These are phyloP conservation scores for Muschampia plurimacula DNA, from an alignment of 2,888 invertebrate genomes.

Conservation along the genomic window DNA sequence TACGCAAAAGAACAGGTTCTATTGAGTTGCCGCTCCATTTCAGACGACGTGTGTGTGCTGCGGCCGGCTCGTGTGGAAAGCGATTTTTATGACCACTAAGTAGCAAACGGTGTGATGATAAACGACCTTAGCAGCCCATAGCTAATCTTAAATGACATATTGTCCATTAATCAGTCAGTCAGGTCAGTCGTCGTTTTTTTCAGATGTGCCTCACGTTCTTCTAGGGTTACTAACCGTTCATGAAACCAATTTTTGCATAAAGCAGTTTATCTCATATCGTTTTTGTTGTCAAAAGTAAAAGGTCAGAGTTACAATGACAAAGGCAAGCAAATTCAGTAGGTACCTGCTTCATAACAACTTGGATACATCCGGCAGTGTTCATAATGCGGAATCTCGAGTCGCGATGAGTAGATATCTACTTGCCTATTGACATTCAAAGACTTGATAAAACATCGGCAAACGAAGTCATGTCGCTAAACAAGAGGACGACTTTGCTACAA, in stretches of 20 bases:
- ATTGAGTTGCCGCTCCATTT: constrained; percentile 74
- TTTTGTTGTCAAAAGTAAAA: background rate
- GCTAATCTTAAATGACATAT: constrained; percentile 10
- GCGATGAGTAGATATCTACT: background rate
- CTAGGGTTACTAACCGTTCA: background rate
- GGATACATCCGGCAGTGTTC: constrained; percentile 45
- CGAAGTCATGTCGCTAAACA: constrained; percentile 50
- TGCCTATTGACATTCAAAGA: constrained; percentile 54
- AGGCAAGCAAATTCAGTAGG: too few species aligned
- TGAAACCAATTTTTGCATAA: background rate
- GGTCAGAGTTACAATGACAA: background rate
- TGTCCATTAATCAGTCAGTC: background rate
- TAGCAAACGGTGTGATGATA: constrained; percentile 28
- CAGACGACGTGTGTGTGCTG: constrained; percentile 53
- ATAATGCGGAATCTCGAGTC: constrained; percentile 44
- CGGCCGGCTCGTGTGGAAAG: constrained; percentile 54
- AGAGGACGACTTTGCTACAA: constrained; percentile 40
- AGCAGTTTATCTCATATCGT: background rate
- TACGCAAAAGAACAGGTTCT: constrained; percentile 68
- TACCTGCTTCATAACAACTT: background rate
- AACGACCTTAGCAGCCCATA: constrained; percentile 5
- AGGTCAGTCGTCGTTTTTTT: constrained; percentile 4
- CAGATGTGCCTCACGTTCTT: background rate
- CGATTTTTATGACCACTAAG: constrained; percentile 44
- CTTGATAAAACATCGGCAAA: constrained; percentile 49